phyloP scores from a whole-genome alignment of 1,140 invertebrate genomes.

The Hetaerina americana region DNA sequence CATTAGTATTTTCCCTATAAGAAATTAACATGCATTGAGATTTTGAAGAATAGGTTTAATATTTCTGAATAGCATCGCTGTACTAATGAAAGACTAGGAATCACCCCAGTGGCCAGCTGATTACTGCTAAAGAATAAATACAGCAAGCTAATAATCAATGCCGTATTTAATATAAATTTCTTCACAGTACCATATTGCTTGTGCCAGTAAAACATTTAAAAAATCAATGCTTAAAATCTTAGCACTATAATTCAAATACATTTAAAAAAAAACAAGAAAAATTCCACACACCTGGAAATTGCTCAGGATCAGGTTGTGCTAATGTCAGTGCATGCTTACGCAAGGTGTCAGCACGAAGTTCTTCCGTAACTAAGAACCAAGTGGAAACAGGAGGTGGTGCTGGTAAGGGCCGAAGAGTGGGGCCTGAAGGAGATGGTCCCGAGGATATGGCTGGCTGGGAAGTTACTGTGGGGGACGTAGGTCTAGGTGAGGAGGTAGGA shows the following conservation, averaged over 20 bases:
- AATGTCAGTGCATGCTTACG: slow-evolving; percentile 60
- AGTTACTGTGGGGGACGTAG: slow-evolving; percentile 3
- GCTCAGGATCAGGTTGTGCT: slow-evolving; percentile 49
- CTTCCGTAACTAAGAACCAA: slow-evolving; percentile 61
- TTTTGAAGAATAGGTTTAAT: no score
- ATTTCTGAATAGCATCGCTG: no score
- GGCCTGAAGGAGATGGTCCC: slow-evolving; percentile 16
- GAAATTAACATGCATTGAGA: no score
- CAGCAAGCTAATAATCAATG: no score
- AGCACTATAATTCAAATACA: not conserved
- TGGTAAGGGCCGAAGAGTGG: slow-evolving; percentile 35
- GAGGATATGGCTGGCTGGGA: not conserved
- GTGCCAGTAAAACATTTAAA: no score
- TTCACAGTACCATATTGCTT: no score
- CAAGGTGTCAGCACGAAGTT: slow-evolving; percentile 58
- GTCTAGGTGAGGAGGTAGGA: not conserved
- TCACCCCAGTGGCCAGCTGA: no score
- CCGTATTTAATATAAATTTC: no score
- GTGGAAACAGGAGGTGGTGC: slow-evolving; percentile 16
- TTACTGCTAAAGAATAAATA: no score
- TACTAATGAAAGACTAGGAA: no score
- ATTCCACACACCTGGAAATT: slow-evolving; percentile 37
- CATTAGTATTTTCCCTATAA: no score
- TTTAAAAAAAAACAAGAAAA: not conserved
- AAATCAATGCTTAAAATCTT: not conserved